Percentiles rank a stretch among this genome's conserved stretches.
Evolutionary conservation across 2,797 vertebrate species (phyloP).

Genomic region (Anisognathus igniventris): DNA sequence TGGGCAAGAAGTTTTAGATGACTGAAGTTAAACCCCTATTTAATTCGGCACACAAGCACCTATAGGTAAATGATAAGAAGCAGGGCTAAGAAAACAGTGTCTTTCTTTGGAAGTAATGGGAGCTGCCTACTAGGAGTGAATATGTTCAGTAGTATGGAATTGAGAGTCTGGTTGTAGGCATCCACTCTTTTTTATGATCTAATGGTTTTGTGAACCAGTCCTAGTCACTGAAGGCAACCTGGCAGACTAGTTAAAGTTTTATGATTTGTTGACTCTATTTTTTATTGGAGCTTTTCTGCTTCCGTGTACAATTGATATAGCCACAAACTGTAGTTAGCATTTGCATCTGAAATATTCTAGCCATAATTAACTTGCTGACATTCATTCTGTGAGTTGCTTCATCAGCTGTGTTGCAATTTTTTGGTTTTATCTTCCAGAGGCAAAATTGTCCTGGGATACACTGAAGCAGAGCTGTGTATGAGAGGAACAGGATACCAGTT

Average conservation of each 20-base stretch:
- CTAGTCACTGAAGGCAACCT: neutral
- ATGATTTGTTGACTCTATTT: neutral
- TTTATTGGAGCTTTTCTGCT: neutral
- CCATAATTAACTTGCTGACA: neutral
- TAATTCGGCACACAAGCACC: neutral
- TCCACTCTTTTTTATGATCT: neutral
- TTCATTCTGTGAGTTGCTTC: neutral
- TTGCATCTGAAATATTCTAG: neutral
- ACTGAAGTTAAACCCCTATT: neutral
- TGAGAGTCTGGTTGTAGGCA: neutral
- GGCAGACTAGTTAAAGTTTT: neutral
- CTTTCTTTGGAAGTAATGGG: neutral
- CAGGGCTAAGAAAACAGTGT: neutral
- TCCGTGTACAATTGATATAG: fast-evolving
- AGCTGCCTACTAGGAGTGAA: neutral
- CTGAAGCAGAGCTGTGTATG: slow-evolving; percentile 80
- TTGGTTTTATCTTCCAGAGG: slow-evolving; percentile 72
- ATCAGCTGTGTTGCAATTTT: neutral
- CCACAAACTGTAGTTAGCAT: neutral
- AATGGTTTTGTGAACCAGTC: neutral
- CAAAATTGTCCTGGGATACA: slow-evolving; percentile 81
- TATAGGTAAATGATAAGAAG: neutral
- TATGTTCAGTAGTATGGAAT: neutral
- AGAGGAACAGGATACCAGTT: slow-evolving; percentile 85
- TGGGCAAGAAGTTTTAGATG: neutral